A percentile compares a stretch with the other conserved stretches of the same genome.
Conservation (phyloP, 2,888 invertebrate species). For the Choreutis nemorana region DNA sequence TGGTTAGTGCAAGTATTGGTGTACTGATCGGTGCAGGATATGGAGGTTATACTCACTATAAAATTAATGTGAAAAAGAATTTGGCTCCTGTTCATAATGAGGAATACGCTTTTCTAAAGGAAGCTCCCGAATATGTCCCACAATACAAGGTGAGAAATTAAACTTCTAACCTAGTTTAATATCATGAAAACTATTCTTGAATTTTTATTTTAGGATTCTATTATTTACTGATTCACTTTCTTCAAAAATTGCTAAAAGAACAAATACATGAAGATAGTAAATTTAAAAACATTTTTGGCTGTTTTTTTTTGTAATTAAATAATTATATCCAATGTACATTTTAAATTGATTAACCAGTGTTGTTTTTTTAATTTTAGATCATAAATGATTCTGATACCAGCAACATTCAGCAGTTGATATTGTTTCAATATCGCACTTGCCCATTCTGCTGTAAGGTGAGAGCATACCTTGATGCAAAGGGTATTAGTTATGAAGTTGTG, state of each 20-base stretch:
- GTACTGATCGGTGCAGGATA: slow-evolving; percentile 63
- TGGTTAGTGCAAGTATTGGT: slow-evolving; percentile 68
- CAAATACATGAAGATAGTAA: too few species aligned
- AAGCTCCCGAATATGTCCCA: slow-evolving; percentile 55
- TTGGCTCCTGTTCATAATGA: slow-evolving; percentile 30
- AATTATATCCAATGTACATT: too few species aligned
- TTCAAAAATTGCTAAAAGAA: too few species aligned
- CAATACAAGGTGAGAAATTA: slow-evolving; percentile 58
- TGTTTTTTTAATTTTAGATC: slow-evolving; percentile 64
- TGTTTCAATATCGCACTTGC: slow-evolving; percentile 97
- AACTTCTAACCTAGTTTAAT: too few species aligned
- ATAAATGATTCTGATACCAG: slow-evolving; percentile 68
- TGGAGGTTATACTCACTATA: slow-evolving; percentile 58
- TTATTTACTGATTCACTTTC: too few species aligned
- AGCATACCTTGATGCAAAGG: slow-evolving; percentile 89
- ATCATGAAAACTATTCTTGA: too few species aligned
- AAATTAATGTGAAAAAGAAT: slow-evolving; percentile 41
- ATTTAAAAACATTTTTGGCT: too few species aligned
- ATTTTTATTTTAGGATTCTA: too few species aligned
- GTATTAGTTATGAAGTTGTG: slow-evolving; percentile 93
- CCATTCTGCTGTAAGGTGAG: slow-evolving; percentile 97
- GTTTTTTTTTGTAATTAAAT: too few species aligned
- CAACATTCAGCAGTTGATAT: slow-evolving; percentile 79
- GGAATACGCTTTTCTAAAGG: slow-evolving; percentile 46
- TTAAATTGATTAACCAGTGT: too few species aligned